Conservation (phyloP, 2,888 invertebrate genomes). For the Pristionchus japonicus region DNA sequence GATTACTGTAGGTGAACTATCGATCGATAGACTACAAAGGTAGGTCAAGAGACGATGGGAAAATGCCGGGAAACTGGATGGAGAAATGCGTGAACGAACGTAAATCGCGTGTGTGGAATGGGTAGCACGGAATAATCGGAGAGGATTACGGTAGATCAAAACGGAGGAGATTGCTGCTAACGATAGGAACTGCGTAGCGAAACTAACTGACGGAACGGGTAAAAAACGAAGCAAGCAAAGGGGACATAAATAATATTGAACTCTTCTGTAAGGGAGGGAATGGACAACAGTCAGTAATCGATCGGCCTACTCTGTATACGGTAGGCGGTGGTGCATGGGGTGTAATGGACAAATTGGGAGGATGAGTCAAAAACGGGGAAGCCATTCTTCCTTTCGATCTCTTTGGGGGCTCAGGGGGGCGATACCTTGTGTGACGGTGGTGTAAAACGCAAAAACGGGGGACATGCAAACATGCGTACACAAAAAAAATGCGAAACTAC, state of each 20-base stretch:
- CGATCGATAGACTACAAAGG: not conserved
- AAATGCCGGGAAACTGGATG: not conserved
- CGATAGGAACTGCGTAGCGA: slow-evolving; percentile 31
- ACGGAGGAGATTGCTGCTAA: slow-evolving; percentile 5
- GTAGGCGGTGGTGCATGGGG: not conserved
- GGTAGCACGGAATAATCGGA: not conserved
- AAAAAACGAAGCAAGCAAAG: not conserved
- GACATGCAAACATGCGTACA: no score
- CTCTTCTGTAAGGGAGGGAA: slow-evolving; percentile 3
- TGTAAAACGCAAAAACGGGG: not conserved
- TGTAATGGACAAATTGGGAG: not conserved
- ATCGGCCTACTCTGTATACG: slow-evolving; percentile 26
- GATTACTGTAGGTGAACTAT: not conserved
- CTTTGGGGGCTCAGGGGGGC: not conserved
- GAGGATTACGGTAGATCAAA: slow-evolving; percentile 15
- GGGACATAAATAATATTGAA: slow-evolving; percentile 17
- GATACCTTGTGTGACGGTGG: not conserved
- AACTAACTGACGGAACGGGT: not conserved
- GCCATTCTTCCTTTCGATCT: slow-evolving; percentile 7
- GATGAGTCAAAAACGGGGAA: not conserved
- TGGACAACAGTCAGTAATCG: not conserved
- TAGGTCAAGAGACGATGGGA: not conserved
- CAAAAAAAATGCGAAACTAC: not conserved
- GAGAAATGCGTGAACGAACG: not conserved
- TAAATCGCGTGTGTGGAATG: slow-evolving; percentile 31